Percentiles rank a stretch among this genome's conserved stretches.
These are phyloP conservation scores for Pempheris klunzingeri DNA, from an alignment of 2,797 vertebrate genomes.

Conservation along the genomic window DNA sequence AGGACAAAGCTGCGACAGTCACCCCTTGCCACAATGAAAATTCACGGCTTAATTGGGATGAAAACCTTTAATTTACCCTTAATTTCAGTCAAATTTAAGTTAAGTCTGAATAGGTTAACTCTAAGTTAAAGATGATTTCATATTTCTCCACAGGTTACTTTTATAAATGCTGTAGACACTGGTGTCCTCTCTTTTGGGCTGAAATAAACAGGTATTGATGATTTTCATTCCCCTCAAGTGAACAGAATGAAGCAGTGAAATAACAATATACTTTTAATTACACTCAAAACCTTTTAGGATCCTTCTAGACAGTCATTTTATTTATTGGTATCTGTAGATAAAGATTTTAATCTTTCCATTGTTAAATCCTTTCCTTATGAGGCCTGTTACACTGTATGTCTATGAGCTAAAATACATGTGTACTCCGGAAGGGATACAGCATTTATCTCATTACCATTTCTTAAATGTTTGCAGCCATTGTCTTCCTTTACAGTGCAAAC, in stretches of 20 bases:
- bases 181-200: conserved; percentile 32
- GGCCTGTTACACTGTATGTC: conserved; percentile 36
- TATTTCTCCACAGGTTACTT: conserved; percentile 10
- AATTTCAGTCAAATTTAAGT: too few species aligned
- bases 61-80: conserved; percentile 65
- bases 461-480: conserved; percentile 79
- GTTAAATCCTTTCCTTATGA: conserved; percentile 45
- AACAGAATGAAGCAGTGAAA: conserved; percentile 34
- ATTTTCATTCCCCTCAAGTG: conserved; percentile 22
- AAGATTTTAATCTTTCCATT: conserved; percentile 54
- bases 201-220: conserved; percentile 39
- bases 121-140: background rate
- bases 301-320: conserved; percentile 48
- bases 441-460: conserved; percentile 79
- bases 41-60: conserved; percentile 82
- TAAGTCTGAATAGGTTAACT: too few species aligned
- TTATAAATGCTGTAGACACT: conserved; percentile 26
- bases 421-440: conserved; percentile 67
- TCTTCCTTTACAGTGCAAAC: conserved; percentile 74
- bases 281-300: conserved; percentile 44
- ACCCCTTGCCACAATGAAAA: conserved; percentile 67
- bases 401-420: conserved; percentile 63
- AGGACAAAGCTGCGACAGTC: conserved; percentile 53
- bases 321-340: conserved; percentile 49
- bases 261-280: conserved; percentile 42